Evolutionary conservation across 2,797 vertebrate species (phyloP).

Genomic region (Syngnathus acus): DNA sequence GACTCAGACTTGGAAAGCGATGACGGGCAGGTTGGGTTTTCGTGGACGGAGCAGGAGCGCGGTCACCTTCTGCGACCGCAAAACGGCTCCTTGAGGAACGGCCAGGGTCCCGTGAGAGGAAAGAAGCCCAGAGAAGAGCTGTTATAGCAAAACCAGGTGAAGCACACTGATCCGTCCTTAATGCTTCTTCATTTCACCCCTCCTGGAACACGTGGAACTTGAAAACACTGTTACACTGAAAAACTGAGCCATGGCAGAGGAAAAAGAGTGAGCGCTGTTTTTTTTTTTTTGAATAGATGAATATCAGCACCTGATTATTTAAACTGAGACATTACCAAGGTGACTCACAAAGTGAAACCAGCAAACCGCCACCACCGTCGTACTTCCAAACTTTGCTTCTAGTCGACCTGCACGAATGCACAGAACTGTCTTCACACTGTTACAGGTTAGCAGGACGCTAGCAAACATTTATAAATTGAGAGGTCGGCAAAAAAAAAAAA

Average conservation of each 20-base stretch:
- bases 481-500: conserved; percentile 15
- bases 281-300: conserved; percentile 1
- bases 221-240: conserved; percentile 1
- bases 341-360: conserved; percentile 34
- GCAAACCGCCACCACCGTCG: conserved; percentile 23
- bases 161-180: not conserved
- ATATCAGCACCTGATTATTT: conserved; percentile 1
- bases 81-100: conserved; percentile 89
- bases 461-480: conserved; percentile 42
- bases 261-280: not conserved
- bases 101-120: conserved; percentile 75
- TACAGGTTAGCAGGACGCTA: not conserved
- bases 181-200: not conserved
- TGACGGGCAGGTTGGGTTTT: conserved; percentile 78
- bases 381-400: conserved; percentile 28
- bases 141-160: conserved; percentile 70
- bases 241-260: conserved; percentile 4
- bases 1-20: conserved; percentile 97
- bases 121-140: conserved; percentile 86
- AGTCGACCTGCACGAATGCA: not conserved
- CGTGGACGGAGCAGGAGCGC: conserved; percentile 88
- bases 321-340: not conserved
- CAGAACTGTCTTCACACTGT: conserved; percentile 13
- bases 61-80: conserved; percentile 86
- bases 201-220: not conserved